Evolutionary conservation across 2,888 invertebrate species (phyloP).

Genomic region (Buathra laborator): DNA sequence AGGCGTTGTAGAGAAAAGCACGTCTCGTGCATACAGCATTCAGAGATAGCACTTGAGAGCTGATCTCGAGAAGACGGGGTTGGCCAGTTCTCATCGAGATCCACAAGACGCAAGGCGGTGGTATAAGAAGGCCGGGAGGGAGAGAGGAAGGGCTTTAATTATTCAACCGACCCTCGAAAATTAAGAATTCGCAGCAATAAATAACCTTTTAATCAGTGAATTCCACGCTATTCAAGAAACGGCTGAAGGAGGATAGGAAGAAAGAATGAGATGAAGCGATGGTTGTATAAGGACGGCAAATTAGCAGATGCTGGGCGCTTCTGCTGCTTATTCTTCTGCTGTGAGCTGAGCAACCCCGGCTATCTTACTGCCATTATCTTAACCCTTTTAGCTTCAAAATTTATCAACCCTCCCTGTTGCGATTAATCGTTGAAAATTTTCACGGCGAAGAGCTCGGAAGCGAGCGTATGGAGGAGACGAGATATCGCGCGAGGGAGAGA

Average conservation of each 20-base stretch:
- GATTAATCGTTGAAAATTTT: constrained; percentile 75
- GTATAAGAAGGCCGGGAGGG: constrained; percentile 40
- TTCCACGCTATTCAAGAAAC: constrained; percentile 66
- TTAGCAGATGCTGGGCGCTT: constrained; percentile 70
- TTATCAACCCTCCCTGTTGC: constrained; percentile 72
- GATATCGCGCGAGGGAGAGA: neutral
- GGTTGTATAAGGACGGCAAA: constrained; percentile 62
- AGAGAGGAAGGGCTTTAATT: constrained; percentile 72
- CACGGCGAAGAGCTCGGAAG: constrained; percentile 11
- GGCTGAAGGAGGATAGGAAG: constrained; percentile 15
- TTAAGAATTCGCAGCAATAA: constrained; percentile 81
- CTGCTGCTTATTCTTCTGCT: constrained; percentile 18
- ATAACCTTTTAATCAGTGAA: constrained; percentile 81
- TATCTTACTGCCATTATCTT: constrained; percentile 76
- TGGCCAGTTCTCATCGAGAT: constrained; percentile 19
- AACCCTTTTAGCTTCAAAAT: constrained; percentile 74
- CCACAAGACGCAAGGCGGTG: constrained; percentile 27
- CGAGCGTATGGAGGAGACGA: constrained; percentile 3
- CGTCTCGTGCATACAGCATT: constrained; percentile 40
- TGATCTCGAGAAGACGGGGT: constrained; percentile 34
- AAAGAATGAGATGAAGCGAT: constrained; percentile 7
- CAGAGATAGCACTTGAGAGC: constrained; percentile 52
- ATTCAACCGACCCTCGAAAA: constrained; percentile 73
- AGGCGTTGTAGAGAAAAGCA: constrained; percentile 7
- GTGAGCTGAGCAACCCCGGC: constrained; percentile 52